These are phyloP conservation scores for Aphidius gifuensis DNA, from an alignment of 1,140 invertebrate species.

Conservation along the genomic window DNA sequence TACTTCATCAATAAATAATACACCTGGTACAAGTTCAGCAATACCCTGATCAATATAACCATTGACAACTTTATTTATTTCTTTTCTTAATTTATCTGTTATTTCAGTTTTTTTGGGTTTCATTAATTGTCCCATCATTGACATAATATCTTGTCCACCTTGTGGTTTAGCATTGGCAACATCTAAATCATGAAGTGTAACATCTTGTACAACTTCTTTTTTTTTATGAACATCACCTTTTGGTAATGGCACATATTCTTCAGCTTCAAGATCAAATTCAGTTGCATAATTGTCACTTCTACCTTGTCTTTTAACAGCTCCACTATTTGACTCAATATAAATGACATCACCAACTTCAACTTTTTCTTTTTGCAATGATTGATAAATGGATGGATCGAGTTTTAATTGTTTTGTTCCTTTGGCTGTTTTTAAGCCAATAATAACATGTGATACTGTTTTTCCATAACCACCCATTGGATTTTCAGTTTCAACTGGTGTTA, in stretches of 20 bases:
- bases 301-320: slow-evolving; percentile 94
- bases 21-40: slow-evolving; percentile 97
- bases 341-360: slow-evolving; percentile 97
- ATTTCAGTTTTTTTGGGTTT: slow-evolving; percentile 99
- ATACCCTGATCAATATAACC: slow-evolving; percentile 99
- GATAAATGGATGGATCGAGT: slow-evolving; percentile 96
- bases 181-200: slow-evolving; percentile 97
- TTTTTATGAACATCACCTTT: slow-evolving; percentile 99
- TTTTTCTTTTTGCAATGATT: slow-evolving; percentile 96
- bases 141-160: slow-evolving; percentile 96
- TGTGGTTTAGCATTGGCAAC: slow-evolving; percentile 96
- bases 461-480: slow-evolving; percentile 97
- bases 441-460: slow-evolving; percentile 96
- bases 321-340: slow-evolving; percentile 98
- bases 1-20: slow-evolving; percentile 99
- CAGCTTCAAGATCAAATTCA: slow-evolving; percentile 98
- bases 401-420: slow-evolving; percentile 99
- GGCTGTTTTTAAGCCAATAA: slow-evolving; percentile 94
- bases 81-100: slow-evolving; percentile 95
- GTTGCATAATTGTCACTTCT: slow-evolving; percentile 97
- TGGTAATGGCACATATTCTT: slow-evolving; percentile 98
- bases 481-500: slow-evolving; percentile 96
- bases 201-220: slow-evolving; percentile 99
- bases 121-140: slow-evolving; percentile 98
- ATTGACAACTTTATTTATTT: slow-evolving; percentile 99